Evolutionary conservation across 2,797 vertebrate genomes (phyloP), one percentile per base, ranked within the genome.

Genomic region (Rhinichthys osculus): DNA sequence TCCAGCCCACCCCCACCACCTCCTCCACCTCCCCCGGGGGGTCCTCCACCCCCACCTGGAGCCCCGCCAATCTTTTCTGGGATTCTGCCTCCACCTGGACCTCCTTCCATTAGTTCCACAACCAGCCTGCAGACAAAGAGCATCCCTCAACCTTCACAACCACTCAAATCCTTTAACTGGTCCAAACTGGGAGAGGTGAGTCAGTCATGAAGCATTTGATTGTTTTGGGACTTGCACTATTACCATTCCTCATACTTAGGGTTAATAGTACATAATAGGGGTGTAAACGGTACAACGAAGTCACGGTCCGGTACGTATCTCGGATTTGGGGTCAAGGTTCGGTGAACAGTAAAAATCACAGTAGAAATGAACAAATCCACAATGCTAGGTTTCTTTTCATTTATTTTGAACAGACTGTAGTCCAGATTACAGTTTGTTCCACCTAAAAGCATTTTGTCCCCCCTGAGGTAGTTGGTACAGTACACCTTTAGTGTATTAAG

Each of bases 141-240:
- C 86, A 95, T 97, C 83, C 98, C 98, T 0, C 98, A 99, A 91
- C 98, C 98, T 23, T 98, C 98, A 33, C 97, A 99, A 86, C 97
- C 98, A 0, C 95, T 99, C 90, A 99, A 99, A 93, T 99, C 98
- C 78, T 99, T 99, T 94, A 99, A 99, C 95, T 99, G 98, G 98
- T 94, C 97, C 92, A 99, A 99, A 88, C 92, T 99, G 30, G 97
- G 95, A 66, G 98, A 98, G 97, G 98, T 99, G 91, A 97, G 95
- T 83, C 7, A 10, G 19, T 67, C 81, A 35, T 47, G 17, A 6
- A 57, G 54, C 19, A 57, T 40, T 40, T 23, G 3, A 44, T 70
- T 70, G 23, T 23, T 14, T 42, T 70, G 35, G 38, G n/a, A 47
- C 7, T 23, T 27, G 40, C 0, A 16, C 21, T 71, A n/a, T n/a